These are phyloP conservation scores for Cyprinodon tularosa DNA, from an alignment of 2,113 vertebrate species.

Conservation along the genomic window DNA sequence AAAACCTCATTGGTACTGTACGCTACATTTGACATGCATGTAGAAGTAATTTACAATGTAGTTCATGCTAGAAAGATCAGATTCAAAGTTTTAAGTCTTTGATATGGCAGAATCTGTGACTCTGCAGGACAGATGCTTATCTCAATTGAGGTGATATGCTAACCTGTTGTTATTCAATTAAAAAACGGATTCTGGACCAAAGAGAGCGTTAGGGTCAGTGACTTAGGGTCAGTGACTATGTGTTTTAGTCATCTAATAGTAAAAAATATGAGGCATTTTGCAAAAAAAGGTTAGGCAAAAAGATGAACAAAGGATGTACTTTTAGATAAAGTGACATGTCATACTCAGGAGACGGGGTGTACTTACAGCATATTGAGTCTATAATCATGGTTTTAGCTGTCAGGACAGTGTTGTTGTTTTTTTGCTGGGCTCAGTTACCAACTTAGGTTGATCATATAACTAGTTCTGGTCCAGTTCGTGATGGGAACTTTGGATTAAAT, in stretches of 20 bases:
- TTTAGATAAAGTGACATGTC: neutral
- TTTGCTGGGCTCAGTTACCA: neutral
- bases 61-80: constrained; percentile 43
- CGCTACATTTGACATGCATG: constrained; percentile 36
- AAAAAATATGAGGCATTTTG: neutral
- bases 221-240: constrained; percentile 8
- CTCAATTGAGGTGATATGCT: constrained; percentile 18
- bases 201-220: constrained; percentile 4
- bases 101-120: too few relatives aligned
- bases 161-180: constrained; percentile 7
- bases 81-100: neutral
- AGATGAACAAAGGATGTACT: neutral
- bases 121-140: constrained; percentile 31
- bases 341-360: neutral
- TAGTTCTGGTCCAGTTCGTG: neutral
- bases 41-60: constrained; percentile 45
- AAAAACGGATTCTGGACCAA: constrained; percentile 6
- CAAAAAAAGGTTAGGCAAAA: constrained; percentile 4
- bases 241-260: neutral
- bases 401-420: neutral
- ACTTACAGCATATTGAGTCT: neutral
- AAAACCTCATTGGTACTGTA: constrained; percentile 16
- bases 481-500: neutral
- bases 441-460: neutral
- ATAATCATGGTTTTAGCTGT: neutral